phyloP scores from a whole-genome alignment of 1,140 invertebrate species.

The Aphaenogaster floridana region DNA sequence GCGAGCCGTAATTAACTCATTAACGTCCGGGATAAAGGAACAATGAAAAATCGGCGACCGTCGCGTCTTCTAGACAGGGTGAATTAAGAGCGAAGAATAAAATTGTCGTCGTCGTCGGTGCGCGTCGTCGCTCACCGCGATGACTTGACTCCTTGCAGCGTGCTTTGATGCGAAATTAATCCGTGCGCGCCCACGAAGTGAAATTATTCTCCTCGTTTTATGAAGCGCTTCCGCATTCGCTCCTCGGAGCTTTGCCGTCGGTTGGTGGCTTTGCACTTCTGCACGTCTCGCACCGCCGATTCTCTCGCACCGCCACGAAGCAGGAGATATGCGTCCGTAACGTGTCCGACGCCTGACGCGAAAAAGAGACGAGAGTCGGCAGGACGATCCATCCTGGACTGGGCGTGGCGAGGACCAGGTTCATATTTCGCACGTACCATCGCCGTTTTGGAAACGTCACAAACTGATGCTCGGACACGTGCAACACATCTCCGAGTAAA shows the following conservation, averaged over 20 bases:
- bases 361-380: slow-evolving; percentile 38
- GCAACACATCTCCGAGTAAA: slow-evolving; percentile 41
- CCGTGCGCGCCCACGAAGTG: neutral
- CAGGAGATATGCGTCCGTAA: slow-evolving; percentile 30
- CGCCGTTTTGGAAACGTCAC: slow-evolving; percentile 35
- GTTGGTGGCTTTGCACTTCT: neutral
- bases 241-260: slow-evolving; percentile 3
- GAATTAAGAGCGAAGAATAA: slow-evolving; percentile 48
- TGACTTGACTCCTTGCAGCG: neutral
- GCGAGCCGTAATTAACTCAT: slow-evolving; percentile 53
- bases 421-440: slow-evolving; percentile 48
- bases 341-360: neutral
- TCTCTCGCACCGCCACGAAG: slow-evolving; percentile 17
- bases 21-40: slow-evolving; percentile 35
- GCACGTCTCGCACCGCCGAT: slow-evolving; percentile 1
- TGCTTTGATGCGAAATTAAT: slow-evolving; percentile 37
- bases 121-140: slow-evolving; percentile 26
- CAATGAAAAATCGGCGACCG: slow-evolving; percentile 24
- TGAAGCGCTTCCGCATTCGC: slow-evolving; percentile 15
- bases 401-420: slow-evolving; percentile 5
- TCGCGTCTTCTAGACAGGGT: slow-evolving; percentile 6
- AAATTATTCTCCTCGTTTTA: slow-evolving; percentile 68
- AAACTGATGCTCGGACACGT: slow-evolving; percentile 7
- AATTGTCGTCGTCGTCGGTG: slow-evolving; percentile 10
- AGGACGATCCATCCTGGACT: slow-evolving; percentile 37